Conservation (phyloP, 2,113 vertebrate genomes). For the Nyctereutes procyonoides region DNA sequence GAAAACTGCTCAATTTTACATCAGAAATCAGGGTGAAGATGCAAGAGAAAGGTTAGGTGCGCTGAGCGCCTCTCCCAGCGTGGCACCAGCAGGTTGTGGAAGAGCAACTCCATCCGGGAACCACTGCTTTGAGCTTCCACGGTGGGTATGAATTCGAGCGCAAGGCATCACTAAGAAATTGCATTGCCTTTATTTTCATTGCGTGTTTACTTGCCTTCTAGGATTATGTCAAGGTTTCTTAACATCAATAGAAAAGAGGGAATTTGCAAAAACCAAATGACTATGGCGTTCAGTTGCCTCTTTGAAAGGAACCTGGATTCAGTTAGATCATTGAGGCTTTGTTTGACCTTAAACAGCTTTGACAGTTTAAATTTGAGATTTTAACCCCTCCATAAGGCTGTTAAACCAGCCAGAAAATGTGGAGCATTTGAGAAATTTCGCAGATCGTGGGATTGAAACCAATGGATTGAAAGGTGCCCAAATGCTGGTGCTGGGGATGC, state of each 20-base stretch:
- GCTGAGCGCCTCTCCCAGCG: neutral
- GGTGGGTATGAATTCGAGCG: neutral
- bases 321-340: neutral
- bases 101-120: neutral
- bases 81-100: fast-evolving
- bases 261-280: slow-evolving; percentile 14
- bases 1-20: neutral
- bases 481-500: neutral
- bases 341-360: slow-evolving; percentile 65
- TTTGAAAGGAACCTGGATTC: slow-evolving; percentile 26
- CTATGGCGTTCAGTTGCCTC: neutral
- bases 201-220: neutral
- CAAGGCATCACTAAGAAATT: neutral
- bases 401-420: slow-evolving; percentile 67
- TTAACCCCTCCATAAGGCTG: slow-evolving; percentile 62
- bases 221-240: neutral
- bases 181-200: slow-evolving; percentile 42
- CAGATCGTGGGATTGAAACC: slow-evolving; percentile 22
- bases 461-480: slow-evolving; percentile 25
- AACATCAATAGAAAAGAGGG: neutral
- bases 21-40: neutral
- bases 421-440: slow-evolving; percentile 61
- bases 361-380: slow-evolving; percentile 68
- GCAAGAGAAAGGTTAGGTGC: neutral
- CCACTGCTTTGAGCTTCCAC: neutral